Evolutionary conservation across 2,888 invertebrate species (phyloP).

Genomic region (Trypoxylon attenuatum): DNA sequence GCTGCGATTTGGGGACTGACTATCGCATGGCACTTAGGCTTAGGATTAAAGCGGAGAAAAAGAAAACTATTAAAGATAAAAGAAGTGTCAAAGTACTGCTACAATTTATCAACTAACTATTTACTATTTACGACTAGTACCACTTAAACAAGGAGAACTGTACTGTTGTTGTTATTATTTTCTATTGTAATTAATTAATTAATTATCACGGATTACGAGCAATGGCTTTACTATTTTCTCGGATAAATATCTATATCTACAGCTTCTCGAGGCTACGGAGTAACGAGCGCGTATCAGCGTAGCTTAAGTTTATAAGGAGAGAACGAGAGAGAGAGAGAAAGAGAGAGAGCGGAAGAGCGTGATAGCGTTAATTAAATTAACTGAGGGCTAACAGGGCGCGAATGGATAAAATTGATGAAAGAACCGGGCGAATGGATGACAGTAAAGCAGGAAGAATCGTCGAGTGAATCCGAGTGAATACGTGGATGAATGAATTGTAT

Average conservation of each 20-base stretch:
- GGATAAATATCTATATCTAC: conserved; percentile 40
- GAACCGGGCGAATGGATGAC: too few species aligned
- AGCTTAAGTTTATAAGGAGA: conserved; percentile 52
- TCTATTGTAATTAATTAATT: conserved; percentile 52
- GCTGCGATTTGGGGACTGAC: conserved; percentile 66
- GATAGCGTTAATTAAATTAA: conserved; percentile 47
- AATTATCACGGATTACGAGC: conserved; percentile 41
- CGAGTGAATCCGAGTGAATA: not conserved
- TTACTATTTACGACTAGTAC: conserved; percentile 54
- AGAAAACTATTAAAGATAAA: conserved; percentile 56
- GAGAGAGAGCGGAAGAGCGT: not conserved
- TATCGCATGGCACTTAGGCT: conserved; percentile 59
- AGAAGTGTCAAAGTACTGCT: conserved; percentile 69
- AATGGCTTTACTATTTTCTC: conserved; percentile 57
- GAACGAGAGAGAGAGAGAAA: conserved; percentile 9
- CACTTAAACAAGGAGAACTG: conserved; percentile 43
- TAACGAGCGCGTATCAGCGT: conserved; percentile 40
- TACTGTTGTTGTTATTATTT: conserved; percentile 57
- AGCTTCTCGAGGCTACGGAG: conserved; percentile 51
- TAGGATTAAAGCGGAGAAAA: conserved; percentile 48
- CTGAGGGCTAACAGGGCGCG: not conserved
- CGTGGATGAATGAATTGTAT: not conserved
- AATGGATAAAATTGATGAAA: too few species aligned
- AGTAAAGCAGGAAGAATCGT: not conserved
- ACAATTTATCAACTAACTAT: conserved; percentile 57